These are phyloP conservation scores for Agrotis clavis DNA, from an alignment of 2,888 invertebrate genomes.

Conservation along the genomic window DNA sequence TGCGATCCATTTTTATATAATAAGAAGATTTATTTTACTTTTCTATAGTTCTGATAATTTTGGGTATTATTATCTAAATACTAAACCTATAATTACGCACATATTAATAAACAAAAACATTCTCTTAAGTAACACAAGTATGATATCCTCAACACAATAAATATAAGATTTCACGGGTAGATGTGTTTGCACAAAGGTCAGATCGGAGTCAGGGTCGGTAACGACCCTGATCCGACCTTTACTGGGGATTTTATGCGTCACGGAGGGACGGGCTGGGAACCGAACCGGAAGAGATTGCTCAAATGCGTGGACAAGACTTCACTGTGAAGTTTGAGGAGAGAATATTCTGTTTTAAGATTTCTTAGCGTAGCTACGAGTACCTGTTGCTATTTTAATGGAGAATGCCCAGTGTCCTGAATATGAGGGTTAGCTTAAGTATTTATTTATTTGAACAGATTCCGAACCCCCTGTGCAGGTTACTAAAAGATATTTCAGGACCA, in stretches of 20 bases:
- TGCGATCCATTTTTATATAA: not conserved
- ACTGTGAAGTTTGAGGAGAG: not conserved
- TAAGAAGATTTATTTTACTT: too few relatives aligned
- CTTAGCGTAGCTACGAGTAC: not conserved
- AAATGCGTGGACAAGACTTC: constrained; percentile 21
- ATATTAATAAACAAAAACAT: too few relatives aligned
- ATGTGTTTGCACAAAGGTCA: constrained; percentile 44
- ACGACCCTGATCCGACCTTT: constrained; percentile 52
- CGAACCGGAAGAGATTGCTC: constrained; percentile 36
- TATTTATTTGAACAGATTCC: not conserved
- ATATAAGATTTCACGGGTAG: constrained; percentile 19
- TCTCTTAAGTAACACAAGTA: too few relatives aligned
- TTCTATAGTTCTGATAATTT: too few relatives aligned
- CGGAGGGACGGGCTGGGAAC: constrained; percentile 12
- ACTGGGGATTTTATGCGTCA: constrained; percentile 45
- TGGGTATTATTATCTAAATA: too few relatives aligned
- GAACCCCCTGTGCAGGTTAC: too few relatives aligned
- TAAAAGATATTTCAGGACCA: not conserved
- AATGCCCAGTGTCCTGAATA: not conserved
- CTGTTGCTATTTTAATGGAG: constrained; percentile 1
- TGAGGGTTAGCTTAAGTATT: not conserved
- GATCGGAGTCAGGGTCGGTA: constrained; percentile 27
- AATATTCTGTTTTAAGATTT: not conserved
- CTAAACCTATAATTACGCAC: too few relatives aligned
- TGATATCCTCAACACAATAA: not conserved